Conservation (phyloP, 2,113 vertebrate species). For the Hirundichthys speculiger region DNA sequence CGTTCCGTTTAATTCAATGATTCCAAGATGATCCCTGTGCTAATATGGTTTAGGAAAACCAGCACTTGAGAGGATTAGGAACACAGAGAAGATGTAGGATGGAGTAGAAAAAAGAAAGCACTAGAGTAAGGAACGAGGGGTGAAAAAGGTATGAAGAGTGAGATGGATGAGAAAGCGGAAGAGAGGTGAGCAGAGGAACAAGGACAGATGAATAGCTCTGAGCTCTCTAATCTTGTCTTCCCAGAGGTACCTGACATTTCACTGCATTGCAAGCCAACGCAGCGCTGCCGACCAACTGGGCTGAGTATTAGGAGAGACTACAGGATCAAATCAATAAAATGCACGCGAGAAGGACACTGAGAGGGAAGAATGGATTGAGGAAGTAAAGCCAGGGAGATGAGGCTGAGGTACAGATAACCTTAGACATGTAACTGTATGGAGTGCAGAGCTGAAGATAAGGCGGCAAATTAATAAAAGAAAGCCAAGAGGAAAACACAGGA, state of each 20-base stretch:
- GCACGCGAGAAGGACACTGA: constrained; percentile 19
- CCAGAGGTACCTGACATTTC: constrained; percentile 64
- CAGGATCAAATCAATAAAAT: constrained; percentile 49
- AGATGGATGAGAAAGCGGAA: constrained; percentile 10
- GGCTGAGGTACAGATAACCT: constrained; percentile 7
- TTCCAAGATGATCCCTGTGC: constrained; percentile 64
- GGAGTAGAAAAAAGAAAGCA: constrained; percentile 31
- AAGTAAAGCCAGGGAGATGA: neutral
- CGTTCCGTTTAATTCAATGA: constrained; percentile 57
- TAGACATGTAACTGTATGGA: neutral
- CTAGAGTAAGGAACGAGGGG: constrained; percentile 3
- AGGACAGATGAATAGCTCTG: constrained; percentile 25
- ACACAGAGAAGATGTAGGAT: constrained; percentile 29
- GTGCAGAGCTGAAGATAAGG: constrained; percentile 1
- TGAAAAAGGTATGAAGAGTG: neutral
- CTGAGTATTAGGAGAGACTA: constrained; percentile 19
- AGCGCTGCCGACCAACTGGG: constrained; percentile 23
- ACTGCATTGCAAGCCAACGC: constrained; percentile 43
- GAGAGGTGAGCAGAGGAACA: neutral
- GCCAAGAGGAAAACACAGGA: constrained; percentile 2
- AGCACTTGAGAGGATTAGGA: constrained; percentile 67
- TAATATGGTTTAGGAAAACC: constrained; percentile 68
- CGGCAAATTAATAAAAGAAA: constrained; percentile 16
- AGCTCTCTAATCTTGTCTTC: constrained; percentile 56
- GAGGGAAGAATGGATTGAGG: constrained; percentile 7